Percentiles rank a stretch among this genome's conserved stretches.
phyloP scores from a whole-genome alignment of 2,797 vertebrate genomes.

The Pseudomugil gertrudae region DNA sequence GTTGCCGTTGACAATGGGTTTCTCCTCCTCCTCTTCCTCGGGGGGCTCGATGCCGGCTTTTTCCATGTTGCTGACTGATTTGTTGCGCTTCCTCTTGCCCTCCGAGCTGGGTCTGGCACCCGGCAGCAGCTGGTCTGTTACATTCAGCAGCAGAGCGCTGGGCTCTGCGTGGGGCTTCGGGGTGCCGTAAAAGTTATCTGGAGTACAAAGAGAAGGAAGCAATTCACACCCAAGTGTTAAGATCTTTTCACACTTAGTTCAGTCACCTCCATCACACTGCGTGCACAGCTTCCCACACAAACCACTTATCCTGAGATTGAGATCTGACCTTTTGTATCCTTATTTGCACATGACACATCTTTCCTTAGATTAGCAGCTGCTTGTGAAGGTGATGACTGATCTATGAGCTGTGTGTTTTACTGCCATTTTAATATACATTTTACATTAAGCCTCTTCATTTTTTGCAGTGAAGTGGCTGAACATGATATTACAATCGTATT shows the following conservation, averaged over 20 bases:
- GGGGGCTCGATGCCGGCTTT: conserved; percentile 94
- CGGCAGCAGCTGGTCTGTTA: conserved; percentile 95
- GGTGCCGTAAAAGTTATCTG: conserved; percentile 99
- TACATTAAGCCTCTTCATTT: too few relatives aligned
- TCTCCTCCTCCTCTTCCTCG: conserved; percentile 96
- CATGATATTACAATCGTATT: too few relatives aligned
- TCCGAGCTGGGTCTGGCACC: conserved; percentile 94
- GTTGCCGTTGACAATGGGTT: conserved; percentile 92
- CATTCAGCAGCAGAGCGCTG: conserved; percentile 91
- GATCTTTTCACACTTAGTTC: not conserved
- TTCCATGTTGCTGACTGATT: conserved; percentile 99
- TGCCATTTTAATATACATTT: too few relatives aligned
- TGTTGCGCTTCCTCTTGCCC: conserved; percentile 97
- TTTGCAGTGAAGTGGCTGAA: too few relatives aligned
- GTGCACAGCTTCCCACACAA: too few relatives aligned
- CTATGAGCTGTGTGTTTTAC: too few relatives aligned
- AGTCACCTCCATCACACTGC: not conserved
- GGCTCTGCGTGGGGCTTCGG: conserved; percentile 96
- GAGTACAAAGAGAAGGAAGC: not conserved
- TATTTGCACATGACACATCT: too few relatives aligned
- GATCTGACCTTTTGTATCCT: too few relatives aligned
- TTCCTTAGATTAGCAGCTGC: too few relatives aligned
- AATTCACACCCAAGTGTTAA: not conserved
- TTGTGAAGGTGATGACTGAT: too few relatives aligned
- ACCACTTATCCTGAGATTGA: not conserved